phyloP scores from a whole-genome alignment of 1,140 invertebrate genomes.

The Monochamus saltuarius region DNA sequence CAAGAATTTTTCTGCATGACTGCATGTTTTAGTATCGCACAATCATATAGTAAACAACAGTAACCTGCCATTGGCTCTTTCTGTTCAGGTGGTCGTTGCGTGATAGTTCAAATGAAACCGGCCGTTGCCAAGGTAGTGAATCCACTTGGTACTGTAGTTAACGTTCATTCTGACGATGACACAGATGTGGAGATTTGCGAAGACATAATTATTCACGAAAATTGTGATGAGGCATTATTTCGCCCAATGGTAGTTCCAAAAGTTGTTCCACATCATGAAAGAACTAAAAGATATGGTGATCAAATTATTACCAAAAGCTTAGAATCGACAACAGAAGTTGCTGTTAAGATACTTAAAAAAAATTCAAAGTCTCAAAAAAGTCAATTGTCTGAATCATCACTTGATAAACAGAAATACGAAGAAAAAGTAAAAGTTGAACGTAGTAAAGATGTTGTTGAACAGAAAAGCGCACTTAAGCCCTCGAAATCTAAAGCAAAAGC shows the following conservation, averaged over 20 bases:
- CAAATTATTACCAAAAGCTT: slow-evolving; percentile 40
- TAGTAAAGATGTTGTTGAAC: background rate
- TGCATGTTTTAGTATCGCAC: slow-evolving; percentile 3
- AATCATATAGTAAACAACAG: slow-evolving; percentile 1
- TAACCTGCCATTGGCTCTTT: slow-evolving; percentile 76
- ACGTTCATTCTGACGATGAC: slow-evolving; percentile 58
- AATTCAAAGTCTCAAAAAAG: background rate
- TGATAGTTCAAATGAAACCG: slow-evolving; percentile 52
- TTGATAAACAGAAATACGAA: background rate
- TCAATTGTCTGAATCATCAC: too few species aligned
- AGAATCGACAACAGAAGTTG: slow-evolving; percentile 36
- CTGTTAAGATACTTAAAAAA: slow-evolving; percentile 37
- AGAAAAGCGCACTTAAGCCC: background rate
- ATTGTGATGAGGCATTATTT: slow-evolving; percentile 64
- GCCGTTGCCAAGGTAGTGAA: slow-evolving; percentile 68
- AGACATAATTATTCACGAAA: slow-evolving; percentile 58
- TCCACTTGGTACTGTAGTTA: slow-evolving; percentile 69
- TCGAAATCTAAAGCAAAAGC: background rate
- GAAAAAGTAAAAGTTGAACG: background rate
- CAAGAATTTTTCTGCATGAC: background rate
- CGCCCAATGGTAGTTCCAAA: slow-evolving; percentile 58
- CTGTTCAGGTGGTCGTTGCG: slow-evolving; percentile 67
- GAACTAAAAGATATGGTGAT: slow-evolving; percentile 26
- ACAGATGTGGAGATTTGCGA: slow-evolving; percentile 54
- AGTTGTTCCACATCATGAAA: slow-evolving; percentile 26